Base-by-base conservation (phyloP, 2,888 invertebrate species). In the Drosophila neoperkinsi region DNA sequence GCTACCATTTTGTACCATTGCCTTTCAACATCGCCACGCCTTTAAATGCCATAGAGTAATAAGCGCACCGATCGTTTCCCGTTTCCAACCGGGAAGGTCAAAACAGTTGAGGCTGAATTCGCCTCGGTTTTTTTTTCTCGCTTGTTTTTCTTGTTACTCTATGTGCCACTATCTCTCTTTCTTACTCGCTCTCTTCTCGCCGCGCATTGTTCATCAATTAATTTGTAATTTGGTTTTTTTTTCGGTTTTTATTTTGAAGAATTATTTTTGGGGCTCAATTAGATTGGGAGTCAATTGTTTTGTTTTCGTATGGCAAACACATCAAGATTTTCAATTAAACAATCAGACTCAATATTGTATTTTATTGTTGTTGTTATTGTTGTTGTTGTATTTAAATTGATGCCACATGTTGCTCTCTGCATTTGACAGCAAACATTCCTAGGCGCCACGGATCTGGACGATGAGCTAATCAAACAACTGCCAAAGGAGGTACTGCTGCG, bases 401-500 rank as follows among this genome's bases (percentile, higher is more conserved):
- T 49, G 30, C 11, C 28, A 57, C 30, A 43, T 43, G 31, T 65
- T 61, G 38, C 50, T 41, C 11, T 36, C 46, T 51, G 41, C 21
- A 31, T 67, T 46, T 84, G 91, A 16, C 87, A 93, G 93, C 93
- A 93, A 91, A 92, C 93, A 93, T 93, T 93, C 92, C 93, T 93
- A 88, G 92, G 91, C 88, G 89, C 92, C 80, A 90, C 91, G 80
- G 93, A 93, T 84, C 84, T 92, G 80, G 93, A 93, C 88, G 93
- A 93, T 91, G 93, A 93, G 92, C 93, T 92, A 88, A 93, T 93
- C 85, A 93, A 93, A 90, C 98, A 98, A 94, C 95, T 99, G 93
- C 99, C 99, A 63, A 99, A 99, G 94, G 99, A 99, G 94, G 95
- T 99, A 84, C 94, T 99, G 71, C 95, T 99, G 90, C 96, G 98